Conservation (phyloP, 2,888 invertebrate genomes). For the Harpalus rufipes region DNA sequence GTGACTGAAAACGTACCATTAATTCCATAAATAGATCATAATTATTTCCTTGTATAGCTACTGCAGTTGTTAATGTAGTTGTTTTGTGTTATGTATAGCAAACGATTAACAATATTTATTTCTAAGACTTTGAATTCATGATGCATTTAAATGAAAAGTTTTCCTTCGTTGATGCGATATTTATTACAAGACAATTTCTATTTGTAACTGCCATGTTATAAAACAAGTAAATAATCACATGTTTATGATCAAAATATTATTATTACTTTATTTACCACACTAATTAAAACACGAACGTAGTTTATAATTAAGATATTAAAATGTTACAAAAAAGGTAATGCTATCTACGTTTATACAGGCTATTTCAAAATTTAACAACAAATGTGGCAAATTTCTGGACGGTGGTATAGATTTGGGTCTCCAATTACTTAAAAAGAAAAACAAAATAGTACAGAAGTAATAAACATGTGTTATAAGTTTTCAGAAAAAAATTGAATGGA, state of each 20-base stretch:
- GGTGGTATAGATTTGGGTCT: no score
- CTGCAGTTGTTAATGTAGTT: slow-evolving; percentile 31
- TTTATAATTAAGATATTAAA: slow-evolving; percentile 1
- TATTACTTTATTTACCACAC: not conserved
- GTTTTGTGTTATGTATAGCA: slow-evolving; percentile 49
- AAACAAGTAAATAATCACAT: not conserved
- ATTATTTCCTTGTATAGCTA: slow-evolving; percentile 50
- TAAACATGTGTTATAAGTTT: no score
- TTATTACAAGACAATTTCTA: not conserved
- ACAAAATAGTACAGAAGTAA: no score
- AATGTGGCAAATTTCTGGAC: no score
- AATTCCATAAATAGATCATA: slow-evolving; percentile 54
- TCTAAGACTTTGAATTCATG: not conserved
- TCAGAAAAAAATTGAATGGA: no score
- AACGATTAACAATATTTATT: slow-evolving; percentile 23
- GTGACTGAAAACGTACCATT: slow-evolving; percentile 52
- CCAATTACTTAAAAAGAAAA: no score
- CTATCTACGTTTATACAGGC: not conserved
- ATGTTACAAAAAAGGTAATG: not conserved
- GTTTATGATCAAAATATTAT: not conserved
- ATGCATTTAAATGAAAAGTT: slow-evolving; percentile 3
- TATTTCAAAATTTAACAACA: no score
- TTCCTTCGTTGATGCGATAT: not conserved
- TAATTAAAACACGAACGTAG: not conserved
- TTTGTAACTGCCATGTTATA: not conserved